Evolutionary conservation across 1,140 invertebrate species (phyloP), one percentile per base, ranked within the genome.

Genomic region (Neotoxoptera formosana): DNA sequence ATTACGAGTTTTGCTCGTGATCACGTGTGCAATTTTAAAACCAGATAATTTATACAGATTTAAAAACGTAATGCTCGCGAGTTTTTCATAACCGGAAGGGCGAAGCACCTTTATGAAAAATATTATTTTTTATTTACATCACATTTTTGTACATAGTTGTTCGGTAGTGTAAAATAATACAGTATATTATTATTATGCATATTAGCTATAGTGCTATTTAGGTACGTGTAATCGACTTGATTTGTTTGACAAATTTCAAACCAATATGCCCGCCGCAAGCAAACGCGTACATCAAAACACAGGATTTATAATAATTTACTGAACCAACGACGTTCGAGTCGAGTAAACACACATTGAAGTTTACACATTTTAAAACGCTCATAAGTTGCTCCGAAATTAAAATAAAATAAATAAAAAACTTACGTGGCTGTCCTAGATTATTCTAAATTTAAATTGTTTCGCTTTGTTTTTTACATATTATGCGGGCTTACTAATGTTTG

Each of bases 11-110:
- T n/a, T 14, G 14, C 60, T 67, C 30, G 4, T 76, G 60, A 76
- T n/a, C 60, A 30, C n/a, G 60, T 60, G 25, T 67, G 25, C 30
- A 76, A 76, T 2, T n/a, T 76, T 76, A n/a, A 76, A 76, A n/a
- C 25, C 60, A 76, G 60, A 76, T 76, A n/a, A 76, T 76, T 76
- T n/a, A 76, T 76, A 76, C 60, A 76, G 60, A 76, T 76, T 76
- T 76, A 7, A 76, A 76, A 76, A n/a, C 14, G 4, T 67, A n/a
- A n/a, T 25, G 8, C 25, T 67, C 25, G n/a, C 25, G 30, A 67
- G 2, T n/a, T n/a, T 17, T n/a, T 76, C 60, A 76, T 17, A 30
- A n/a, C 6, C 14, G 3, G 6, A 34, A 17, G 30, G 14, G 30
- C 14, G 60, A 67, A 2, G 30, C 8, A 76, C n/a, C n/a, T 17